Conservation (phyloP, 1,140 invertebrate genomes). For the Paramacrobiotus metropolitanus region DNA sequence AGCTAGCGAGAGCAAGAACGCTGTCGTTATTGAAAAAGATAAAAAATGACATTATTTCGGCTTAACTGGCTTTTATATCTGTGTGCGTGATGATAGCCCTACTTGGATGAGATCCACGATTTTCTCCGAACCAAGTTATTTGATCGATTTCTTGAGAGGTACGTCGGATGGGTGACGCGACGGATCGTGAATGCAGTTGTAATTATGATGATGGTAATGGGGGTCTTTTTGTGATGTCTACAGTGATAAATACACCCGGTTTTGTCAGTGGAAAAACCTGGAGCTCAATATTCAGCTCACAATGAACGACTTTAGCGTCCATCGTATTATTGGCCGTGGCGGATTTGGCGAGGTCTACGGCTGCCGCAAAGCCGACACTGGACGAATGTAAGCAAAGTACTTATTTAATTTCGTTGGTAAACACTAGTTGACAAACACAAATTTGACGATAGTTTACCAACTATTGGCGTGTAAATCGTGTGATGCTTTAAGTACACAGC, state of each 20-base stretch:
- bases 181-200: constrained; percentile 7
- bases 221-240: constrained; percentile 26
- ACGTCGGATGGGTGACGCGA: not conserved
- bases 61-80: not conserved
- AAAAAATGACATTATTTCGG: too few species aligned
- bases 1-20: too few species aligned
- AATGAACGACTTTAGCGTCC: constrained; percentile 99
- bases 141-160: constrained; percentile 15
- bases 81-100: constrained; percentile 42
- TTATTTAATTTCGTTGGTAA: constrained; percentile 4
- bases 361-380: constrained; percentile 96
- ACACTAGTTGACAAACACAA: not conserved
- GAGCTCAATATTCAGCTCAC: constrained; percentile 98
- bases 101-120: constrained; percentile 90
- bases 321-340: constrained; percentile 94
- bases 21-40: too few species aligned
- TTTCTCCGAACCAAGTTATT: constrained; percentile 46
- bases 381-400: constrained; percentile 64
- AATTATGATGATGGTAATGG: too few species aligned
- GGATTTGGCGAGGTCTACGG: constrained; percentile 99
- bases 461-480: too few species aligned
- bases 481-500: too few species aligned
- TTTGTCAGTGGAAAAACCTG: constrained; percentile 99
- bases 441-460: too few species aligned
- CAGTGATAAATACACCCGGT: constrained; percentile 97